These are phyloP conservation scores for Diorhabda carinulata DNA, from an alignment of 1,140 invertebrate species.

Conservation along the genomic window DNA sequence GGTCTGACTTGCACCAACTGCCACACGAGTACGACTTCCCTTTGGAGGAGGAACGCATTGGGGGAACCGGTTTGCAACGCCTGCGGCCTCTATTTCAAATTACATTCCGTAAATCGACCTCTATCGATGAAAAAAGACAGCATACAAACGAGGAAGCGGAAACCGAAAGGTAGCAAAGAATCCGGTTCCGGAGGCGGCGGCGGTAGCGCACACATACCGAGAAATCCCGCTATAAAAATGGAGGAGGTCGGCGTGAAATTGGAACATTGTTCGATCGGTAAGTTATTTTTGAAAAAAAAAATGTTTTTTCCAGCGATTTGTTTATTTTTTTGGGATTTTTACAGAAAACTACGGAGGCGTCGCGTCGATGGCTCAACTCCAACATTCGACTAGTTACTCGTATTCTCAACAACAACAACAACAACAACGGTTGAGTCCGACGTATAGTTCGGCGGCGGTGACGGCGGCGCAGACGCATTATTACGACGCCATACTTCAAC, in stretches of 20 bases:
- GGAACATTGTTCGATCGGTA: constrained; percentile 37
- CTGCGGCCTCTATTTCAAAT: constrained; percentile 89
- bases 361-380: constrained; percentile 29
- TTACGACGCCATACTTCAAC: constrained; percentile 32
- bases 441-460: constrained; percentile 36
- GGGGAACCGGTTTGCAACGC: constrained; percentile 93
- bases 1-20: constrained; percentile 91
- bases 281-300: not conserved
- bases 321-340: constrained; percentile 14
- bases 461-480: constrained; percentile 32
- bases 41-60: constrained; percentile 83
- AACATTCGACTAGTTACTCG: constrained; percentile 28
- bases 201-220: constrained; percentile 21
- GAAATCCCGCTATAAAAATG: constrained; percentile 31
- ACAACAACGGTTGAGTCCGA: constrained; percentile 30
- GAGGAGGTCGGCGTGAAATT: constrained; percentile 34
- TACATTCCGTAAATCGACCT: constrained; percentile 84
- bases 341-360: constrained; percentile 47
- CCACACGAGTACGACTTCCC: constrained; percentile 75
- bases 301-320: too few relatives aligned
- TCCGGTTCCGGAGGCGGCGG: constrained; percentile 27
- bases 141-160: constrained; percentile 89
- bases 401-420: constrained; percentile 32
- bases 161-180: constrained; percentile 70
- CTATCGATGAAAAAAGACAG: constrained; percentile 94